phyloP scores from a whole-genome alignment of 2,888 invertebrate species.

The Eupithecia vulgata region DNA sequence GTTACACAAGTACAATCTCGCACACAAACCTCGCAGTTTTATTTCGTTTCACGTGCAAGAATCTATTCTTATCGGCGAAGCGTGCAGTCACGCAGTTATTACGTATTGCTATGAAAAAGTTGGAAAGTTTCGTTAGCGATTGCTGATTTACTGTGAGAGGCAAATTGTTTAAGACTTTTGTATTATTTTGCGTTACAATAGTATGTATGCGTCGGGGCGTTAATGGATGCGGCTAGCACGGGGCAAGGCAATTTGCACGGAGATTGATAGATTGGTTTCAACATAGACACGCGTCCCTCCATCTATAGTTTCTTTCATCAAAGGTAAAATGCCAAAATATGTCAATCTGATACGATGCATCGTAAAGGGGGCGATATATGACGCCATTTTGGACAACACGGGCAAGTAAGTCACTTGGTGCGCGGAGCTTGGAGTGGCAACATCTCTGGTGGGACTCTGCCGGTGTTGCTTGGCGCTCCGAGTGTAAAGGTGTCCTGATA shows the following conservation, averaged over 20 bases:
- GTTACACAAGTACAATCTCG: slow-evolving; percentile 31
- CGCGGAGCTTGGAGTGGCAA: too few relatives aligned
- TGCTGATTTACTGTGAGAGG: slow-evolving; percentile 25
- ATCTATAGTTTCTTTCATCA: too few relatives aligned
- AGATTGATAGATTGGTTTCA: too few relatives aligned
- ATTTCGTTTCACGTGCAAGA: slow-evolving; percentile 41
- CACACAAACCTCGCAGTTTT: slow-evolving; percentile 33
- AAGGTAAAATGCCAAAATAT: too few relatives aligned
- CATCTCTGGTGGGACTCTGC: too few relatives aligned
- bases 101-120: slow-evolving; percentile 41
- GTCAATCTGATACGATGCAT: too few relatives aligned
- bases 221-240: background rate
- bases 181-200: background rate
- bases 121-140: slow-evolving; percentile 39
- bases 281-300: too few relatives aligned
- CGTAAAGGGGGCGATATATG: too few relatives aligned
- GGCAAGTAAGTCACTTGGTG: too few relatives aligned
- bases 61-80: slow-evolving; percentile 42
- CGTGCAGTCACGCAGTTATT: slow-evolving; percentile 45
- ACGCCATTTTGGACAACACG: too few relatives aligned
- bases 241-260: background rate
- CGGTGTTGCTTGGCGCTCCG: too few relatives aligned
- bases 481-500: too few relatives aligned
- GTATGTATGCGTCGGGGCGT: background rate
- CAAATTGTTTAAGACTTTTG: background rate